These are phyloP conservation scores for Nemotelus pantherinus DNA, from an alignment of 2,888 invertebrate species.

Conservation along the genomic window DNA sequence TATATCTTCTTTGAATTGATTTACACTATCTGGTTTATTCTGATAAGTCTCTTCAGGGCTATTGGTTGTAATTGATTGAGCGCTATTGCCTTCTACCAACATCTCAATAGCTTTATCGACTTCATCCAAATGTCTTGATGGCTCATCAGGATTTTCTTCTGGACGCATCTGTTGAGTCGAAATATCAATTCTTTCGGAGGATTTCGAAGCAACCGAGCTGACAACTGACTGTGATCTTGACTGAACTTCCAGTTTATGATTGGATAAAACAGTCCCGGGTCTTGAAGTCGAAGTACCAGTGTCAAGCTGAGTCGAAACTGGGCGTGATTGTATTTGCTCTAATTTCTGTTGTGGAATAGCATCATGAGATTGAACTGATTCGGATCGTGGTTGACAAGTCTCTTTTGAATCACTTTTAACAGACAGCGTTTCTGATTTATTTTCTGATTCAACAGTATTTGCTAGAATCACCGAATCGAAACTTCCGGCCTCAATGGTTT, in stretches of 20 bases:
- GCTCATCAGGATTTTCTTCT: not conserved
- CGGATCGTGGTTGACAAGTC: slow-evolving; percentile 59
- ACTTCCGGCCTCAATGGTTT: slow-evolving; percentile 48
- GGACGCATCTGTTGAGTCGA: not conserved
- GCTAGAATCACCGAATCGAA: slow-evolving; percentile 59
- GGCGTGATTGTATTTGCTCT: not conserved
- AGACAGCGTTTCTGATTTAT: slow-evolving; percentile 25
- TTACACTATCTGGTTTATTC: too few species aligned
- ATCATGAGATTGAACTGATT: not conserved
- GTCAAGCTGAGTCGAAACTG: not conserved
- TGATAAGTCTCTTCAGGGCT: too few species aligned
- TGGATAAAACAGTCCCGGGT: slow-evolving; percentile 48
- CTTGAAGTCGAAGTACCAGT: not conserved
- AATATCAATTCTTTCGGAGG: not conserved
- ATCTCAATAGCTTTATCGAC: slow-evolving; percentile 57
- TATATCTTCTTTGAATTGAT: not conserved
- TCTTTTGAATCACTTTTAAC: slow-evolving; percentile 60
- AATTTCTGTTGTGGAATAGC: too few species aligned
- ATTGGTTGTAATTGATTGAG: too few species aligned
- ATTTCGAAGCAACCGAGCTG: not conserved
- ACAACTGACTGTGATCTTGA: slow-evolving; percentile 51
- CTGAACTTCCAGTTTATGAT: slow-evolving; percentile 47
- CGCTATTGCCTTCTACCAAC: slow-evolving; percentile 48
- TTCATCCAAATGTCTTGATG: slow-evolving; percentile 55
- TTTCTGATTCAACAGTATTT: not conserved